Evolutionary conservation across 2,888 invertebrate species (phyloP).

Genomic region (Heterodera filipjevi): DNA sequence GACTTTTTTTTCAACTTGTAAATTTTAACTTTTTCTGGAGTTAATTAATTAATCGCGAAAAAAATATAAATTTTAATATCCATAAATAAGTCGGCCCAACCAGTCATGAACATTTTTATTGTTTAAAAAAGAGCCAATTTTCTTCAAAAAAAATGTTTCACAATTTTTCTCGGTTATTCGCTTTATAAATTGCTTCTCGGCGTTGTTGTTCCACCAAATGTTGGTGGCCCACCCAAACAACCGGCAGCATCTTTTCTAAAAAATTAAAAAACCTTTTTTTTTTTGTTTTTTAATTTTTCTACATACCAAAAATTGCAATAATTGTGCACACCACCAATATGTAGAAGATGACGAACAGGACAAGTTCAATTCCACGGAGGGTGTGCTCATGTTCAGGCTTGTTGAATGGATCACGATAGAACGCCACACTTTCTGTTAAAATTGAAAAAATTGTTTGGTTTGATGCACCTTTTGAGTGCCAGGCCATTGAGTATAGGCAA

Average conservation of each 20-base stretch:
- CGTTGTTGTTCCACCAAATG: not conserved
- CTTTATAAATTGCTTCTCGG: not conserved
- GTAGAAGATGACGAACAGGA: conserved; percentile 33
- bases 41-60: too few relatives aligned
- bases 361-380: conserved; percentile 32
- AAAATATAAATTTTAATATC: too few relatives aligned
- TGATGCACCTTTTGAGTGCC: too few relatives aligned
- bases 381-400: conserved; percentile 35
- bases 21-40: too few relatives aligned
- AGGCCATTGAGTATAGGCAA: too few relatives aligned
- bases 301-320: not conserved
- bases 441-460: too few relatives aligned
- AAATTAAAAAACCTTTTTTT: too few relatives aligned
- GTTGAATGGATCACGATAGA: conserved; percentile 34
- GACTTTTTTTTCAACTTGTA: too few relatives aligned
- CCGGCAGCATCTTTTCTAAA: not conserved
- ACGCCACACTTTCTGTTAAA: conserved; percentile 32
- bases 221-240: not conserved
- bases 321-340: conserved; percentile 17
- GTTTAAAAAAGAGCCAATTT: too few relatives aligned
- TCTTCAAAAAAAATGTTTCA: not conserved
- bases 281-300: not conserved
- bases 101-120: too few relatives aligned
- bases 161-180: not conserved
- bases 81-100: too few relatives aligned